phyloP scores from a whole-genome alignment of 2,797 vertebrate species.

The Clarias pachynema region DNA sequence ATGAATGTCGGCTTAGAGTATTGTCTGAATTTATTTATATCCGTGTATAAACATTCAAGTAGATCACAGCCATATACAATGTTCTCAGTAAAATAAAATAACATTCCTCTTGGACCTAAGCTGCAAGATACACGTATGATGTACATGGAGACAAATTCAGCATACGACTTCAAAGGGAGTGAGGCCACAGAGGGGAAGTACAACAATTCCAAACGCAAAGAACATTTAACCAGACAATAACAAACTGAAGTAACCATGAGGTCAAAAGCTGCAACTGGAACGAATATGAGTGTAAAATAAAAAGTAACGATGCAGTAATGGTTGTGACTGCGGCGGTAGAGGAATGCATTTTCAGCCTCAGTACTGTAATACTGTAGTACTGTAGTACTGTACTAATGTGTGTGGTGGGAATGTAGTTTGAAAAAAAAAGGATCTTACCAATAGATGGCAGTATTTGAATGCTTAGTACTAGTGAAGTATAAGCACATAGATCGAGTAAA shows the following conservation, averaged over 20 bases:
- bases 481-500: background rate
- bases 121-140: background rate
- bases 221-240: background rate
- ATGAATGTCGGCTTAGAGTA: no score
- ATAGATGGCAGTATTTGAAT: slow-evolving; percentile 1
- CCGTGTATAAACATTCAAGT: background rate
- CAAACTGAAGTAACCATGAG: background rate
- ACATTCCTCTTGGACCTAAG: background rate
- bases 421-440: background rate
- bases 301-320: no score
- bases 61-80: background rate
- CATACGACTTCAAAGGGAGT: background rate
- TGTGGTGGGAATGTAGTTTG: background rate
- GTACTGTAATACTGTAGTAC: no score
- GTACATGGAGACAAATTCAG: background rate
- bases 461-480: background rate
- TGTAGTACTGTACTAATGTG: background rate
- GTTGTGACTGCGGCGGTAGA: background rate
- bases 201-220: background rate
- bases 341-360: background rate
- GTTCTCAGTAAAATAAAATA: background rate
- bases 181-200: background rate
- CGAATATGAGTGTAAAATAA: background rate
- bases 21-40: background rate
- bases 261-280: background rate